Percentiles rank a stretch among this genome's conserved stretches.
These are phyloP conservation scores for Acipenser ruthenus DNA, from an alignment of 2,797 vertebrate genomes.

Conservation along the genomic window DNA sequence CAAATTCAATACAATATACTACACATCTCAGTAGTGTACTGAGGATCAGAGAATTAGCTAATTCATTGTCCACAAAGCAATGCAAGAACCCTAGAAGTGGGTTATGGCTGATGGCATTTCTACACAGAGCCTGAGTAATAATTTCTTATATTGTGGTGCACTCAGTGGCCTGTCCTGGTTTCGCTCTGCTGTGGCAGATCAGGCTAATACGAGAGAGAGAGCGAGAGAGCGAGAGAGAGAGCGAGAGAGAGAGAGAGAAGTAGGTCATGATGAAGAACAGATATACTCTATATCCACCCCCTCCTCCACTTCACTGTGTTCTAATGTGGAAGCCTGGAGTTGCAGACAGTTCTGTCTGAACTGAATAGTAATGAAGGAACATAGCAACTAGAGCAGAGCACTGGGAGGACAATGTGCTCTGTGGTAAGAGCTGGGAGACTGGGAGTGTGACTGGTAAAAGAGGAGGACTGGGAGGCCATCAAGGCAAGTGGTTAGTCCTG, in stretches of 20 bases:
- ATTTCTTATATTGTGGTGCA: too few relatives aligned
- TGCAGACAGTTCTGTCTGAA: background rate
- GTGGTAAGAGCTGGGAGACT: background rate
- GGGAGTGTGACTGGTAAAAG: background rate
- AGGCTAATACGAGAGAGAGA: background rate
- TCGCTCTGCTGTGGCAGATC: too few relatives aligned
- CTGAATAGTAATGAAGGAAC: constrained; percentile 9
- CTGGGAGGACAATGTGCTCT: background rate
- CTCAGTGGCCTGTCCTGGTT: too few relatives aligned
- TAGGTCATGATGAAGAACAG: constrained; percentile 13
- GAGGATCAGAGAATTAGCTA: too few relatives aligned
- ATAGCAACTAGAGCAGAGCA: background rate
- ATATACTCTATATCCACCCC: constrained; percentile 1
- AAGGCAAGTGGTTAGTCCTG: too few relatives aligned
- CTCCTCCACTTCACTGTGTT: background rate
- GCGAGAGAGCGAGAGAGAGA: background rate
- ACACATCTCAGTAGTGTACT: too few relatives aligned
- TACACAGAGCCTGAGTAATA: too few relatives aligned
- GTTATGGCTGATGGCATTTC: too few relatives aligned
- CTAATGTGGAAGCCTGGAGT: background rate
- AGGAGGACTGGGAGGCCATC: background rate
- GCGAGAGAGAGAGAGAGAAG: constrained; percentile 10
- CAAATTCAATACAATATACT: too few relatives aligned
- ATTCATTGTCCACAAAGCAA: too few relatives aligned
- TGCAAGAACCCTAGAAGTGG: too few relatives aligned